These are phyloP conservation scores for Zeugodacus cucurbitae DNA, from an alignment of 1,140 invertebrate genomes.

Conservation along the genomic window DNA sequence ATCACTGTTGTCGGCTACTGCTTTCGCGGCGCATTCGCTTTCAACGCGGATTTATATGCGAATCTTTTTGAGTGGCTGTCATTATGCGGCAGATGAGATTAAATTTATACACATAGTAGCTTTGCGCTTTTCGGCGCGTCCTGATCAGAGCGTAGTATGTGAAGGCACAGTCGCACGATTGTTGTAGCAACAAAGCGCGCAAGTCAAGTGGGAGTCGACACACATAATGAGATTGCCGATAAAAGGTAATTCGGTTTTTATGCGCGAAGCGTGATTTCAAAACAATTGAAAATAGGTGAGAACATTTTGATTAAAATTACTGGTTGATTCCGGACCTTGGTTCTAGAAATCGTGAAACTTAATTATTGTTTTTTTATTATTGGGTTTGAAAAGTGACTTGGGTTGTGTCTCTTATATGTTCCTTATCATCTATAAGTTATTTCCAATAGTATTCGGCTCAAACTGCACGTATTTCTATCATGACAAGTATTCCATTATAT, in stretches of 20 bases:
- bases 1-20: background rate
- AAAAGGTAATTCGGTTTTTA: background rate
- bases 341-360: too few relatives aligned
- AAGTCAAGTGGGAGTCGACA: constrained; percentile 31
- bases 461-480: too few relatives aligned
- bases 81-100: constrained; percentile 32
- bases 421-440: too few relatives aligned
- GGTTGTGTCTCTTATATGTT: too few relatives aligned
- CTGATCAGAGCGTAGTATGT: background rate
- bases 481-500: too few relatives aligned
- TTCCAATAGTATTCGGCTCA: too few relatives aligned
- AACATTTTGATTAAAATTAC: too few relatives aligned
- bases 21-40: background rate
- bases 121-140: constrained; percentile 1
- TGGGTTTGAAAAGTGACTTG: too few relatives aligned
- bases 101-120: background rate
- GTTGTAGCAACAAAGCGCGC: constrained; percentile 1
- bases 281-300: background rate
- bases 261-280: background rate
- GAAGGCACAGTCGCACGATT: background rate
- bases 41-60: constrained; percentile 1
- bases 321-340: too few relatives aligned
- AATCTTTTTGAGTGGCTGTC: constrained; percentile 25
- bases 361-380: too few relatives aligned
- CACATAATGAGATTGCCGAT: background rate